phyloP scores from a whole-genome alignment of 2,888 invertebrate genomes.

The Aricia artaxerxes region DNA sequence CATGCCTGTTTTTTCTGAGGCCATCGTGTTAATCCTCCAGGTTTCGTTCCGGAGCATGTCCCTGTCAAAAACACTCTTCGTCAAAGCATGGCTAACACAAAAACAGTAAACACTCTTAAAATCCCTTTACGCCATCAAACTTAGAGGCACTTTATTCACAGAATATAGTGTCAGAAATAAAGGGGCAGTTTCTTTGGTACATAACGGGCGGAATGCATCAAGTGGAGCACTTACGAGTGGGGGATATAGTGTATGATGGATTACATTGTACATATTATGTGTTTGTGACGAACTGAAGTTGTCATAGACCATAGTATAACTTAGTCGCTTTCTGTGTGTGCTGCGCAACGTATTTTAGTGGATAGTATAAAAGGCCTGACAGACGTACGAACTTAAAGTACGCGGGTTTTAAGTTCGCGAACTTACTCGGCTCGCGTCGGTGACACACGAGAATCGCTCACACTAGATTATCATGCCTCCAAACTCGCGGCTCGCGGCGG shows the following conservation, averaged over 20 bases:
- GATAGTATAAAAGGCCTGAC: no score
- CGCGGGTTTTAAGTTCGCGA: no score
- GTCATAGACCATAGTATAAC: no score
- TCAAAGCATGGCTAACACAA: background rate
- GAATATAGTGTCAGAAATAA: slow-evolving; percentile 1
- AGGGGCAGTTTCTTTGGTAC: background rate
- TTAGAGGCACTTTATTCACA: background rate
- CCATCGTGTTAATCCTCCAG: background rate
- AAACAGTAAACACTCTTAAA: background rate
- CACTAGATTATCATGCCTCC: no score
- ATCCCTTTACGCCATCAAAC: background rate
- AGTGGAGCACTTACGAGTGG: background rate
- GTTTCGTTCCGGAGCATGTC: background rate
- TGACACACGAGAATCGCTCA: no score
- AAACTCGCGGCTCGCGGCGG: no score
- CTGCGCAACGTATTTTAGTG: no score
- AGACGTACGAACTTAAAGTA: no score
- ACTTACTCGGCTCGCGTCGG: no score
- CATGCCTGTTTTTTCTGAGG: background rate
- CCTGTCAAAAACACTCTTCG: background rate
- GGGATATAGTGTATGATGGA: background rate
- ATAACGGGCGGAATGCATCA: slow-evolving; percentile 14
- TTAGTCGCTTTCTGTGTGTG: no score
- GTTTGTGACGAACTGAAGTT: no score
- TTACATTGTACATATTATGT: background rate